A percentile compares a stretch with the other conserved stretches of the same genome.
phyloP scores from a whole-genome alignment of 2,113 vertebrate genomes.

The Brachyistius frenatus region DNA sequence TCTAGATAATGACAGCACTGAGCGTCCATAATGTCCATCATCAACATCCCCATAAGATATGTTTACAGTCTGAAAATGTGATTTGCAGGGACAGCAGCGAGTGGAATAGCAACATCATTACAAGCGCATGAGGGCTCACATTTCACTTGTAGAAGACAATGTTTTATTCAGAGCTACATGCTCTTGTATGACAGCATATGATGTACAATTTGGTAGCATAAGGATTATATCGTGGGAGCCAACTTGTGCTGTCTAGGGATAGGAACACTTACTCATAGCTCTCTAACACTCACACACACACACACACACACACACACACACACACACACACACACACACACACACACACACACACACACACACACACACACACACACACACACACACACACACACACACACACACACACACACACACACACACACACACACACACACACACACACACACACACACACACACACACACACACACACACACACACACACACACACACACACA shows the following conservation, averaged over 20 bases:
- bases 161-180: conserved; percentile 62
- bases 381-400: conserved; percentile 2
- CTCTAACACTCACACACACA: conserved; percentile 1
- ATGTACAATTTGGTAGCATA: conserved; percentile 42
- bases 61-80: conserved; percentile 18
- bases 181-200: conserved; percentile 22
- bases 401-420: not conserved
- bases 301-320: not conserved
- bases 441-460: not conserved
- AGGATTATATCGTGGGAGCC: conserved; percentile 41
- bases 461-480: not conserved
- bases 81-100: conserved; percentile 35
- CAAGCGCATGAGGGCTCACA: conserved; percentile 2
- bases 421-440: conserved; percentile 4
- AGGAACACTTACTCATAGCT: conserved; percentile 30
- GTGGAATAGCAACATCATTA: conserved; percentile 11
- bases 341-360: not conserved
- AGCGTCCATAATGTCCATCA: conserved; percentile 55
- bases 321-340: not conserved
- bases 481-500: conserved; percentile 3
- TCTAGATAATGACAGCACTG: conserved; percentile 38
- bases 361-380: not conserved
- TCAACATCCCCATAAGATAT: conserved; percentile 24
- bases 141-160: conserved; percentile 22
- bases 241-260: conserved; percentile 46